Evolutionary conservation across 2,113 vertebrate species (phyloP).

Genomic region (Strix uralensis): DNA sequence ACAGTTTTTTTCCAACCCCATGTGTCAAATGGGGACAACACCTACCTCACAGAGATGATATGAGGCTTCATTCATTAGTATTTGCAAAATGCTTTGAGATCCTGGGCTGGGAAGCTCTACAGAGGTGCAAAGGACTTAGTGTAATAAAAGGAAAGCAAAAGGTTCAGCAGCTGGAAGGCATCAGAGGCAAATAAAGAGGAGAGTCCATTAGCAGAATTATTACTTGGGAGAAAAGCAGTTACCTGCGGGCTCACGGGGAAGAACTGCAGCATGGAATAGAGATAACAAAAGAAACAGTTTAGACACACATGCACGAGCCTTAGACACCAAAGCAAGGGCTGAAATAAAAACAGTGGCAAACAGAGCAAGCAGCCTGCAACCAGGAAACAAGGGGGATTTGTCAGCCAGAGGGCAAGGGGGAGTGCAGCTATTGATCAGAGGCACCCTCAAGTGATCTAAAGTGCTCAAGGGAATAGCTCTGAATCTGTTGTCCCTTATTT

Average conservation of each 20-base stretch:
- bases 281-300: slow-evolving; percentile 43
- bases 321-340: not conserved
- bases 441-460: not conserved
- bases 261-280: slow-evolving; percentile 81
- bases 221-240: slow-evolving; percentile 67
- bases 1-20: not conserved
- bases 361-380: not conserved
- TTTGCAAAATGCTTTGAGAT: slow-evolving; percentile 34
- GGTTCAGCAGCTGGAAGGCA: not conserved
- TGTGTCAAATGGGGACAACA: not conserved
- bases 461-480: not conserved
- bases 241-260: slow-evolving; percentile 86
- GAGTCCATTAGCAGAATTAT: slow-evolving; percentile 19
- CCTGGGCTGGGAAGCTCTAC: not conserved
- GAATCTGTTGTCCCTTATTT: not conserved
- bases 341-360: slow-evolving; percentile 18
- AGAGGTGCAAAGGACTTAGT: slow-evolving; percentile 20
- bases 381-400: not conserved
- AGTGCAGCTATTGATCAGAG: not conserved
- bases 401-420: not conserved
- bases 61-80: not conserved
- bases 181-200: slow-evolving; percentile 12
- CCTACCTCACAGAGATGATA: not conserved
- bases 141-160: not conserved
- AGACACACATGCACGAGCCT: slow-evolving; percentile 3